Percentiles rank a stretch among this genome's conserved stretches.
Evolutionary conservation across 1,140 invertebrate genomes (phyloP).

Genomic region (Medauroidea extradentata): DNA sequence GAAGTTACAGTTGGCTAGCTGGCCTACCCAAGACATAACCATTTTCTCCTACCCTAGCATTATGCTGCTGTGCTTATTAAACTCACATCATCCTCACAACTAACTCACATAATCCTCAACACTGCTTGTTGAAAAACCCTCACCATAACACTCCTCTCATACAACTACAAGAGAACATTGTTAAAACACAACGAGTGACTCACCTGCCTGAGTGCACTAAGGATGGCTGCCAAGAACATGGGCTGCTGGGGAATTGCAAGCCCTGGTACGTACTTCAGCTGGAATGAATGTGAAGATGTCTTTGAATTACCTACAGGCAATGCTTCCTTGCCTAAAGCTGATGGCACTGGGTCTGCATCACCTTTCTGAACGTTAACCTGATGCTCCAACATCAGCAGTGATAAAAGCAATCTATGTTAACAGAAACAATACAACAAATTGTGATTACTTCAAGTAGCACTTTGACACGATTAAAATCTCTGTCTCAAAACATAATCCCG

Average conservation of each 20-base stretch:
- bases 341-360: conserved; percentile 38
- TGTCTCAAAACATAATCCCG: no score
- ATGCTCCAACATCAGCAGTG: conserved; percentile 75
- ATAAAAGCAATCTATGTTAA: conserved; percentile 55
- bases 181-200: conserved; percentile 8
- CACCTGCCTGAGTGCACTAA: conserved; percentile 66
- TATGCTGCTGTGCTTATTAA: no score
- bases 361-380: conserved; percentile 53
- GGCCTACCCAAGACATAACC: no score
- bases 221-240: conserved; percentile 78
- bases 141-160: no score
- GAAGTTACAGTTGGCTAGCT: no score
- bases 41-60: no score
- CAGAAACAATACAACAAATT: neutral
- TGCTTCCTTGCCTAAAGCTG: neutral
- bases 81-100: no score
- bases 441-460: no score
- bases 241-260: conserved; percentile 73
- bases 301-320: neutral
- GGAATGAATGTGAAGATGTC: conserved; percentile 20
- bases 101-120: no score
- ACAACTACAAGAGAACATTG: no score
- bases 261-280: conserved; percentile 59
- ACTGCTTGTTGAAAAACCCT: no score
- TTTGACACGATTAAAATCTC: no score